phyloP scores from a whole-genome alignment of 2,888 invertebrate genomes.

The Pristionchus mayeri region DNA sequence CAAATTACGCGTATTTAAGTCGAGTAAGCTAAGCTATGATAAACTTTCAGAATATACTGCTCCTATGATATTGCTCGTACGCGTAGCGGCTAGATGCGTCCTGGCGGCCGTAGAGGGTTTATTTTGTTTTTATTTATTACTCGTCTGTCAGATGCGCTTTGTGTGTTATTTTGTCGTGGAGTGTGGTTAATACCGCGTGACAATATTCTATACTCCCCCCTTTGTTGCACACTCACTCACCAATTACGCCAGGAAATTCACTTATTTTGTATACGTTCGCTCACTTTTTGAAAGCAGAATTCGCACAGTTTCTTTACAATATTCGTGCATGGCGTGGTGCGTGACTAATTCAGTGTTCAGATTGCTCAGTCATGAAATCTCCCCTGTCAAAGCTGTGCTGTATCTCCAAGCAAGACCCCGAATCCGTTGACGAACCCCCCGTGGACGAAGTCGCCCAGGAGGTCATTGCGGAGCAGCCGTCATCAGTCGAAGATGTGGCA shows the following conservation, averaged over 20 bases:
- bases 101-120: too few relatives aligned
- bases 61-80: too few relatives aligned
- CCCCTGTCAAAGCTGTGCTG: background rate
- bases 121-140: background rate
- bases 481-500: background rate
- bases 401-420: background rate
- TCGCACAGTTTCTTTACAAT: background rate
- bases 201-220: background rate
- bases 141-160: background rate
- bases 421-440: background rate
- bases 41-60: too few relatives aligned
- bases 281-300: too few relatives aligned
- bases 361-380: background rate
- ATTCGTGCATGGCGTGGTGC: constrained; percentile 20
- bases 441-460: background rate
- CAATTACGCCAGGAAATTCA: background rate
- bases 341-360: background rate
- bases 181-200: background rate
- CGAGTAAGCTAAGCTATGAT: too few relatives aligned
- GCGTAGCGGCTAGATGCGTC: too few relatives aligned
- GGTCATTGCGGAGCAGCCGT: background rate
- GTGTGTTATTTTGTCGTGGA: background rate
- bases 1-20: too few relatives aligned
- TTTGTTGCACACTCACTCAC: background rate
- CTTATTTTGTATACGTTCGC: background rate